Percentiles rank a stretch among this genome's conserved stretches.
These are phyloP conservation scores for Diogma glabrata DNA, from an alignment of 2,888 invertebrate species.

Conservation along the genomic window DNA sequence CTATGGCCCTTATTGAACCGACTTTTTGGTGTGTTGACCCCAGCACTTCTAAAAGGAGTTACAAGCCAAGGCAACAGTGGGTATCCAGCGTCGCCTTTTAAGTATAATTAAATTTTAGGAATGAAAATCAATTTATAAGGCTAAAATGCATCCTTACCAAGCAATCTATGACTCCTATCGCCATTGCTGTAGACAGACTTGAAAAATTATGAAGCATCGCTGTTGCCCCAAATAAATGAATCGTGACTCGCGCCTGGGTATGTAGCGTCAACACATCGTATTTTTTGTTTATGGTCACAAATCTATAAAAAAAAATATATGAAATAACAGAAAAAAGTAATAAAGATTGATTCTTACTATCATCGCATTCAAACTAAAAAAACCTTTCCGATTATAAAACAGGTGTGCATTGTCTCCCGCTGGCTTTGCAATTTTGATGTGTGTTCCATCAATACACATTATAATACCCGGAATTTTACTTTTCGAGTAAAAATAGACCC, in stretches of 20 bases:
- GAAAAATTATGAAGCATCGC: background rate
- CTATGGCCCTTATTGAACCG: slow-evolving; percentile 2
- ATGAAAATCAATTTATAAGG: background rate
- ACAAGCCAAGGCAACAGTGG: background rate
- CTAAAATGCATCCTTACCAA: background rate
- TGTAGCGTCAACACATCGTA: background rate
- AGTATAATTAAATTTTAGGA: background rate
- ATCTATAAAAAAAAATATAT: background rate
- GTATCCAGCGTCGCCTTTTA: background rate
- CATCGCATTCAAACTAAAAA: background rate
- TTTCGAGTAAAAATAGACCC: background rate
- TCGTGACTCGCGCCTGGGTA: background rate
- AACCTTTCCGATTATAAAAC: background rate
- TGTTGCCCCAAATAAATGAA: background rate
- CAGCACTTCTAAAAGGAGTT: background rate
- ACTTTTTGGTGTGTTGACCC: background rate
- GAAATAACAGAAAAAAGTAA: background rate
- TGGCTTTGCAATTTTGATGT: slow-evolving; percentile 2
- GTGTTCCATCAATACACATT: background rate
- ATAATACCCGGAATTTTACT: slow-evolving; percentile 1
- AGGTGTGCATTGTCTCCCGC: background rate
- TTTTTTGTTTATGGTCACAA: background rate
- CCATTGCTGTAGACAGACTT: background rate
- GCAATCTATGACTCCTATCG: background rate
- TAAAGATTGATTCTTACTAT: slow-evolving; percentile 1